Conservation (phyloP, 2,888 invertebrate species). For the Rhabditoides inermis region DNA sequence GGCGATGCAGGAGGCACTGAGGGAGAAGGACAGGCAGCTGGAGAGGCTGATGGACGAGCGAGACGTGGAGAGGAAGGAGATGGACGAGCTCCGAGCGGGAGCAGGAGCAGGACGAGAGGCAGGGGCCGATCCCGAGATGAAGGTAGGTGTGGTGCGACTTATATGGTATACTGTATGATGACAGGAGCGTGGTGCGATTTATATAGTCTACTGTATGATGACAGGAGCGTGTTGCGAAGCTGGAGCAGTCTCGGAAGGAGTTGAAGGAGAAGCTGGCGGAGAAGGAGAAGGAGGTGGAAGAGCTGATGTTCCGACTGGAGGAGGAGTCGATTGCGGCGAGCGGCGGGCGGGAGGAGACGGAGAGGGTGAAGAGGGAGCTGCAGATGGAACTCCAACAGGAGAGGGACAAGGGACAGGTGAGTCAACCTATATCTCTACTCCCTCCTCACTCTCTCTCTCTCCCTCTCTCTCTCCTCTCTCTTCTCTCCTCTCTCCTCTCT, state of each 20-base stretch:
- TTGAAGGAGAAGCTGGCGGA: slow-evolving; percentile 16
- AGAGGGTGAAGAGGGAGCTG: slow-evolving; percentile 6
- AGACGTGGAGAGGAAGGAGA: slow-evolving; percentile 79
- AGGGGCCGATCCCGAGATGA: slow-evolving; percentile 55
- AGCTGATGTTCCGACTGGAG: slow-evolving; percentile 14
- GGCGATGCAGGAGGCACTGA: slow-evolving; percentile 69
- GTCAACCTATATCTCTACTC: too few species aligned
- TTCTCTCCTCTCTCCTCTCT: too few species aligned
- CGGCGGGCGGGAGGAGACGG: too few species aligned
- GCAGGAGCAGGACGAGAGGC: slow-evolving; percentile 63
- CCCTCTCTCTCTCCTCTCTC: too few species aligned
- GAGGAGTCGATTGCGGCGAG: too few species aligned
- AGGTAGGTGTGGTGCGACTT: too few species aligned
- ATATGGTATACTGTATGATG: too few species aligned
- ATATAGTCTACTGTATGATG: too few species aligned
- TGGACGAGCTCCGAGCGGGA: slow-evolving; percentile 62
- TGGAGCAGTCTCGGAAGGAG: slow-evolving; percentile 13
- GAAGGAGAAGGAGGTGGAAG: slow-evolving; percentile 13
- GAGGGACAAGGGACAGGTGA: too few species aligned
- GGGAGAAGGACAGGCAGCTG: slow-evolving; percentile 87
- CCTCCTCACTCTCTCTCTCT: too few species aligned
- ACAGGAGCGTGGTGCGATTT: too few species aligned
- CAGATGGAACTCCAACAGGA: slow-evolving; percentile 6
- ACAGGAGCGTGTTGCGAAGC: too few species aligned
- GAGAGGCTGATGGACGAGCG: slow-evolving; percentile 82